Base-by-base conservation (phyloP, 2,888 invertebrate species). In the Clanis bilineata region DNA sequence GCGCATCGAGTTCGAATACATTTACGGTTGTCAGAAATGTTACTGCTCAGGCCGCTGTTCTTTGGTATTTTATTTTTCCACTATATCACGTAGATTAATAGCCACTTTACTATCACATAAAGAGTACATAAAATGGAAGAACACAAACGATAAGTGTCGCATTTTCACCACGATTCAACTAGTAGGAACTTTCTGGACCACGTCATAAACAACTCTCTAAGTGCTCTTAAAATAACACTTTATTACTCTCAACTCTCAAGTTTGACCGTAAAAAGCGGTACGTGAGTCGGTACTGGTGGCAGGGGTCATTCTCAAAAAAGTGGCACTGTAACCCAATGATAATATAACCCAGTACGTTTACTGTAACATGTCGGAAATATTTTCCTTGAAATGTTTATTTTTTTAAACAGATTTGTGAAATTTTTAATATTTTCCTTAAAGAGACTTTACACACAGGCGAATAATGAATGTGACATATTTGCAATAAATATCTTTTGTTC, bases 141-240 rank as follows among this genome's bases (percentile, higher is more conserved):
- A 22, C 12, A 25, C 2, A 23, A n/a, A 12, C 12, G n/a, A n/a
- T 25, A 45, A 45, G 6, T 23, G 23, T 45, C 45, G 23, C 45
- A 25, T 45, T 45, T 32, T 28, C 28, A 51, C 32, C 51, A 51
- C 28, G 18, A 32, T 51, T 51, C 51, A 51, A 12, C 36, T 36
- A 45, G 45, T n/a, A 23, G 12, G 23, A 45, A 51, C 32, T 51
- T 28, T 51, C 28, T 28, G 28, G 28, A 51, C 51, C 51, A 15
- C 51, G 18, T 51, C 28, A 45, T 45, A 45, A 45, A 45, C 45
- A 32, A 32, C 51, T 28, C 28, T 18, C 32, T 51, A 51, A 51
- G 51, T 32, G 51, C 32, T 51, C 51, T 51, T 51, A 51, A 51
- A 32, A 51, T 51, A 45, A 45, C 45, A 51, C 51, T 51, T 51